phyloP scores from a whole-genome alignment of 2,888 invertebrate species.

The Corbicula japonica region DNA sequence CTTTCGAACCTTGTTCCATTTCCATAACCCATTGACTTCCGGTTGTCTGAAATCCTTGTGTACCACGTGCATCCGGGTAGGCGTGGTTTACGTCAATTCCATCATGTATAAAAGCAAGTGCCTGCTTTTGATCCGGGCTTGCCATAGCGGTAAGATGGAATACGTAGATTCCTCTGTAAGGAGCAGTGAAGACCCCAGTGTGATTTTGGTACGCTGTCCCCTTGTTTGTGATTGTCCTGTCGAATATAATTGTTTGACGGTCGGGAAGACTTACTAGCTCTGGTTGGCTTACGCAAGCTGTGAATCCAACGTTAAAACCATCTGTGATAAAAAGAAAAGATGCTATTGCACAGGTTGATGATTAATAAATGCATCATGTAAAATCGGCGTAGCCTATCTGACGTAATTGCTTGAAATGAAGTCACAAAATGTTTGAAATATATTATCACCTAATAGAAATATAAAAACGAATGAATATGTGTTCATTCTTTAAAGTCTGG shows the following conservation, averaged over 20 bases:
- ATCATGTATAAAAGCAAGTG: not conserved
- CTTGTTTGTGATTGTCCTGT: not conserved
- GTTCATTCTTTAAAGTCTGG: too few species aligned
- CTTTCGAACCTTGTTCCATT: not conserved
- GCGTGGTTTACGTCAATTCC: not conserved
- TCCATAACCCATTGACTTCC: not conserved
- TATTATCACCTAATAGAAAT: too few species aligned
- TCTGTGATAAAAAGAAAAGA: too few species aligned
- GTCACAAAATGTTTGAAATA: too few species aligned
- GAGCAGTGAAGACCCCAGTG: not conserved
- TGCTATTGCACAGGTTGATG: too few species aligned
- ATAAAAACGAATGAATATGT: too few species aligned
- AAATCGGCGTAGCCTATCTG: too few species aligned
- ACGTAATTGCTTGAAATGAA: too few species aligned
- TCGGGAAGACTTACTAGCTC: not conserved
- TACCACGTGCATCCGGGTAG: not conserved
- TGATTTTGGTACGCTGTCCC: not conserved
- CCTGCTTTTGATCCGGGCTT: not conserved
- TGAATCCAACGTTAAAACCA: conserved; percentile 15
- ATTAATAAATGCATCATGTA: too few species aligned
- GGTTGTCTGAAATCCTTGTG: not conserved
- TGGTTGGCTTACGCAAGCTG: not conserved
- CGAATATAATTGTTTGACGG: not conserved
- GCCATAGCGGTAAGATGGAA: not conserved
- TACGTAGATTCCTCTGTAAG: not conserved